Conservation (phyloP, 2,797 vertebrate genomes). For the Rhinatrema bivittatum region DNA sequence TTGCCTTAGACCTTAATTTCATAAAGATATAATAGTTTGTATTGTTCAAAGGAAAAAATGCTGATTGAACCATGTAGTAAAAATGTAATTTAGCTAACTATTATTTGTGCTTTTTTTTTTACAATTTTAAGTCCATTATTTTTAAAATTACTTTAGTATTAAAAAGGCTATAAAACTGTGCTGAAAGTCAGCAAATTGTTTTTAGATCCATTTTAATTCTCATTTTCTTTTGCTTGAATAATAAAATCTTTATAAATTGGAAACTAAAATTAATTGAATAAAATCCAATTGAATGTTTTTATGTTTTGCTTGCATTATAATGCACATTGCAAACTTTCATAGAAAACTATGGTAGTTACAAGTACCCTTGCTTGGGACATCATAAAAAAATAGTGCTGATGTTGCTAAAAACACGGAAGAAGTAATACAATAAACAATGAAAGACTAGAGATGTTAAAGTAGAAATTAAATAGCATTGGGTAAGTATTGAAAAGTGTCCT, state of each 20-base stretch:
- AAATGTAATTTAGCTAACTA: constrained; percentile 53
- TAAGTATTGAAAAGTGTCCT: no score
- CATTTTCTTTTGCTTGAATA: constrained; percentile 48
- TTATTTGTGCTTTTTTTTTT: constrained; percentile 21
- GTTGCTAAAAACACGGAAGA: no score
- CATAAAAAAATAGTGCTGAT: no score
- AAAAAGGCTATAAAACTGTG: constrained; percentile 47
- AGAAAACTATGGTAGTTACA: no score
- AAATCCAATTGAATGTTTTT: constrained; percentile 38
- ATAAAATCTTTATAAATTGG: constrained; percentile 48
- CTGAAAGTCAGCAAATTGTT: constrained; percentile 37
- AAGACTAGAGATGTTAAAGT: no score
- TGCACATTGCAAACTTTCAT: no score
- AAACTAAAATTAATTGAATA: constrained; percentile 53
- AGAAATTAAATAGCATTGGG: no score
- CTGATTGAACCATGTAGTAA: constrained; percentile 47
- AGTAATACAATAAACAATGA: no score
- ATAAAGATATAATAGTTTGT: constrained; percentile 24
- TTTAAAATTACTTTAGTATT: constrained; percentile 53
- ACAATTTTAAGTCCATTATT: constrained; percentile 53
- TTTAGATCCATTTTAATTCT: constrained; percentile 32
- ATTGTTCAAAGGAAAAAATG: constrained; percentile 36
- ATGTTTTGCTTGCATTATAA: constrained; percentile 39
- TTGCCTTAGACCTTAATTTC: constrained; percentile 37
- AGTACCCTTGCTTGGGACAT: no score